Evolutionary conservation across 1,140 invertebrate genomes (phyloP), one percentile per base, ranked within the genome.

Genomic region (Pseudoatta argentina): DNA sequence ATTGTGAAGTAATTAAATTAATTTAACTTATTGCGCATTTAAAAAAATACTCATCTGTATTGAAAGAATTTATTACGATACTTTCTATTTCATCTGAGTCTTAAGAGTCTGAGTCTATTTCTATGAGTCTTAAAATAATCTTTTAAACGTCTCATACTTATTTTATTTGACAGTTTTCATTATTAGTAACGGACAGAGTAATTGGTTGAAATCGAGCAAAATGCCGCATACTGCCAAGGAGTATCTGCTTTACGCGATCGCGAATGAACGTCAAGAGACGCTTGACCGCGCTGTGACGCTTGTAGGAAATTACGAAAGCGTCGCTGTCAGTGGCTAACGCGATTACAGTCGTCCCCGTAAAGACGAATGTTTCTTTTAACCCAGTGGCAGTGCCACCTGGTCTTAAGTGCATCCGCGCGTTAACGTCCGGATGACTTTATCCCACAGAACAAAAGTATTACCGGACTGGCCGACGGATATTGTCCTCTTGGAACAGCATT

Each of bases 401-500:
- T 75, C 79, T 83, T 83, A 83, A 83, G 79, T 83, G 79, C 79
- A 83, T 83, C 69, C 79, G 79, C 69, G 69, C 79, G 79, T 83
- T 83, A 83, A 83, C 79, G 79, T 83, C 79, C 55, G n/a, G 39
- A 83, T 75, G 79, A 83, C 79, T 75, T 83, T 83, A 83, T 83
- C 57, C 69, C 27, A 21, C 69, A 18, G 57, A 83, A 83, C 55
- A 83, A 39, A 83, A 83, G 67, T 83, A 83, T 83, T 39, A 75
- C 69, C 44, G 53, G 14, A n/a, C 21, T 71, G 53, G 51, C n/a
- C 66, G 79, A 75, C 14, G 39, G 57, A 83, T 83, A 83, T 83
- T 75, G 55, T 66, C 6, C 21, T 30, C 64, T n/a, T 48, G 30
- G 61, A 66, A 53, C 24, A 66, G n/a, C 57, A 71, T 21, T 30